Base-by-base conservation (phyloP, 64 coral and sea anemone species). In the Catalaphyllia jardinei region DNA sequence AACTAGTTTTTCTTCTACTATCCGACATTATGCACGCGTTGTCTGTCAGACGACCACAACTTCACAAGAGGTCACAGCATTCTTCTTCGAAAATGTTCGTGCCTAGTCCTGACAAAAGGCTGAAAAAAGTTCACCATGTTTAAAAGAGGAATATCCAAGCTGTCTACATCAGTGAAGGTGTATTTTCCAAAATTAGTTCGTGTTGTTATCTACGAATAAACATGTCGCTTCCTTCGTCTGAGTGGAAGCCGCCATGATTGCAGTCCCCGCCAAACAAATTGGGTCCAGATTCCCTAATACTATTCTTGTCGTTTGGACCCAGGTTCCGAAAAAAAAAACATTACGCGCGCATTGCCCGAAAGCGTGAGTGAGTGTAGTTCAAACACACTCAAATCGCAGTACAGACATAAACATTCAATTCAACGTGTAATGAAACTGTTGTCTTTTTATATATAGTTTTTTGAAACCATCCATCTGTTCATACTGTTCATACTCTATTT, bases 261-360 rank as follows among this genome's bases (percentile, higher is more conserved):
- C 76, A 88, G 71, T 88, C 71, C 86, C 86, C 86, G 71, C 71
- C 86, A 30, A 74, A 88, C 72, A 88, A 61, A 33, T 24, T 88
- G 51, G 86, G 17, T 13, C 71, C 86, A 85, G 81, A 50, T 51
- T 83, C 27, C 31, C 29, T 18, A 17, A 7, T 28, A 30, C 28
- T 22, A 0, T 16, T 25, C 17, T 30, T 4, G 22, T 55, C 30
- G 13, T 59, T 8, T 52, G 4, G 28, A 9, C 0, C 15, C 18
- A 24, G 79, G n/a, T n/a, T n/a, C n/a, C n/a, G n/a, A n/a, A n/a
- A n/a, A n/a, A n/a, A n/a, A n/a, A n/a, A n/a, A n/a, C n/a, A n/a
- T n/a, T n/a, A n/a, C n/a, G n/a, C n/a, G n/a, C n/a, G n/a, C n/a
- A n/a, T n/a, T n/a, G n/a, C n/a, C n/a, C n/a, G n/a, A n/a, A n/a